Base-by-base conservation (phyloP, 2,113 vertebrate species). In the Stegastes partitus region DNA sequence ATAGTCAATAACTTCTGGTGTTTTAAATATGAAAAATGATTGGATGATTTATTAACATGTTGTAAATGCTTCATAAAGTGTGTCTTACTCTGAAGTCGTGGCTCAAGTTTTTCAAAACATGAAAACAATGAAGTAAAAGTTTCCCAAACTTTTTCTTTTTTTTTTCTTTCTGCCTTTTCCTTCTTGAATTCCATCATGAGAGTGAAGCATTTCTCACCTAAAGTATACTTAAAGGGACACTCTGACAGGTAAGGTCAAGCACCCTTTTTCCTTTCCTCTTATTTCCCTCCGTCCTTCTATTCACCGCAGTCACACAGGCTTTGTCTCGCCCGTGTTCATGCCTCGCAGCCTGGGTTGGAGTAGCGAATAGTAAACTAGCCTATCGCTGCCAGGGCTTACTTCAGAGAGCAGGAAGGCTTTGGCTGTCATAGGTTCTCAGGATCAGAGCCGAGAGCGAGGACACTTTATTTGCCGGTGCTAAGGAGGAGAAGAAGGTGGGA, bases 381-480 rank as follows among this genome's bases (percentile, higher is more conserved):
- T 67, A 85, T 82, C 62, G 73, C 86, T 83, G 82, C 68, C 79
- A 64, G 83, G 83, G 79, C 84, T 91, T 81, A 87, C 83, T 80
- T 86, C 86, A 81, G 77, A 84, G 82, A 84, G 72, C 56, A 54
- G 77, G 74, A 77, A 65, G 85, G 78, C 87, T 89, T 85, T 84
- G 87, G 85, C 89, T 90, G 90, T 87, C 88, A 84, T 62, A 82
- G 90, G 74, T 86, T 87, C 86, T 89, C 81, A 84, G 81, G 86
- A 92, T 90, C 87, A 87, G 85, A 89, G 90, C 74, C 28, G 44
- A 72, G 85, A 84, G 89, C 66, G 55, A 80, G 79, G 91, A 85
- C 87, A 86, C 87, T 93, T 92, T 79, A 90, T 92, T 89, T 91
- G 77, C 66, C 9, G 23, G 84, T 79, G 82, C 67, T 81, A 88